Evolutionary conservation across 2,113 vertebrate species (phyloP).

Genomic region (Varanus salvator): DNA sequence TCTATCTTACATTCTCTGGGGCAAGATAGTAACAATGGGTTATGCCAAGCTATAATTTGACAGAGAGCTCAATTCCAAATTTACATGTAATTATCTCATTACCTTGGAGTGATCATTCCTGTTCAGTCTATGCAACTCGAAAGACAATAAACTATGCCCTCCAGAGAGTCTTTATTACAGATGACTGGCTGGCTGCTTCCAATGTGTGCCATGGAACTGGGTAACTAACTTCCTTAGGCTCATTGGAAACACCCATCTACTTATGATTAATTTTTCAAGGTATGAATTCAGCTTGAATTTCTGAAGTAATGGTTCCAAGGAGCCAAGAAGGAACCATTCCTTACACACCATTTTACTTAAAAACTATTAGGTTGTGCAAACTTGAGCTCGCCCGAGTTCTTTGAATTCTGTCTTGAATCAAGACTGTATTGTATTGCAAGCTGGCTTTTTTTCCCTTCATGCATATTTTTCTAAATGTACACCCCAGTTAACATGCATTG

Average conservation of each 20-base stretch:
- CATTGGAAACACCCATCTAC: constrained; percentile 30
- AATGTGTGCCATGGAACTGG: background rate
- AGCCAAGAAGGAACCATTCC: background rate
- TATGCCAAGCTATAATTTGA: constrained; percentile 29
- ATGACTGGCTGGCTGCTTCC: background rate
- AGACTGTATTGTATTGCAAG: too few species aligned
- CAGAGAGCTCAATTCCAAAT: constrained; percentile 22
- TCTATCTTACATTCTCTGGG: constrained; percentile 17
- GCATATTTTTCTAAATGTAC: too few species aligned
- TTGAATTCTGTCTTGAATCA: too few species aligned
- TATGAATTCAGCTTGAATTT: constrained; percentile 42
- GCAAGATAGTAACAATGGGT: constrained; percentile 8
- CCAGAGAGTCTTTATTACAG: constrained; percentile 51
- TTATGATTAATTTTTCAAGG: constrained; percentile 35
- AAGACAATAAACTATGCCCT: constrained; percentile 54
- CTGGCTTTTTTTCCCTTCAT: too few species aligned
- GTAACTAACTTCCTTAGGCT: background rate
- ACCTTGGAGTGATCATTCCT: background rate
- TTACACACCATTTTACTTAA: background rate
- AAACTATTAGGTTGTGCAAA: background rate
- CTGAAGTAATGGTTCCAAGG: background rate
- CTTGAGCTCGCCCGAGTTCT: too few species aligned
- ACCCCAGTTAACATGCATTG: too few species aligned
- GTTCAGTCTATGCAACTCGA: constrained; percentile 18
- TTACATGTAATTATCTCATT: constrained; percentile 29